Evolutionary conservation across 2,888 invertebrate genomes (phyloP).

Genomic region (Diplazon laetatorius): DNA sequence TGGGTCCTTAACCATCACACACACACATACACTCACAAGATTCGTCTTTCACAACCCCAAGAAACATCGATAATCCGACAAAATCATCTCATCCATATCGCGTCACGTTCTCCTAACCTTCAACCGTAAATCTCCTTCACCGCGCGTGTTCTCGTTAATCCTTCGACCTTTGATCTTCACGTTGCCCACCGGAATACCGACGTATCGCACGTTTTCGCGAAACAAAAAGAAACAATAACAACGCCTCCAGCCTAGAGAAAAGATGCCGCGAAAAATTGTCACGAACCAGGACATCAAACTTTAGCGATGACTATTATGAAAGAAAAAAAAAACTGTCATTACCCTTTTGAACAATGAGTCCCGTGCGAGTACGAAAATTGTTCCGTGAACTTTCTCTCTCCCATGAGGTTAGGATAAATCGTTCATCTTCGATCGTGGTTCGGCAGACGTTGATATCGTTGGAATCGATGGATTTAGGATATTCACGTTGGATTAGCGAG

Average conservation of each 20-base stretch:
- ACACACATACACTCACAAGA: not conserved
- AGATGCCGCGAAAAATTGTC: constrained; percentile 1
- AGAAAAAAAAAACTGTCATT: constrained; percentile 31
- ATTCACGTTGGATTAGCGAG: not conserved
- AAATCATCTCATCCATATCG: constrained; percentile 35
- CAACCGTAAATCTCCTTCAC: constrained; percentile 40
- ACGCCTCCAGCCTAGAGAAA: not conserved
- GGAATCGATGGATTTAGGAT: not conserved
- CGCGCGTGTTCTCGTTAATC: constrained; percentile 36
- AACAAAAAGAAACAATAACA: constrained; percentile 15
- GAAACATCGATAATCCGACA: too few relatives aligned
- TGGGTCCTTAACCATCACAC: constrained; percentile 20
- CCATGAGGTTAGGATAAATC: constrained; percentile 13
- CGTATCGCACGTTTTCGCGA: constrained; percentile 29
- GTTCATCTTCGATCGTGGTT: not conserved
- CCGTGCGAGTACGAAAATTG: not conserved
- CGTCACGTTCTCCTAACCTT: constrained; percentile 46
- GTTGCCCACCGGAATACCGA: constrained; percentile 43
- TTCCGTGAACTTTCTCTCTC: not conserved
- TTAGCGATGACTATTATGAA: constrained; percentile 5
- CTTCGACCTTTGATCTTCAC: constrained; percentile 68
- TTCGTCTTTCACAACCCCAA: constrained; percentile 4
- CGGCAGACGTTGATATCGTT: not conserved
- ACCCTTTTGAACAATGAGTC: constrained; percentile 13
- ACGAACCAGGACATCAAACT: not conserved